A percentile compares a stretch with the other conserved stretches of the same genome.
Evolutionary conservation across 2,113 vertebrate genomes (phyloP).

Genomic region (zebrafish (Danio rerio)): GRCz12tu NC_133196.1:37690001-37690500

Average conservation of each 20-base stretch:
- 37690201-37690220: background rate
- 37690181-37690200: conserved; percentile 19
- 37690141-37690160: background rate
- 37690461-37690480: background rate
- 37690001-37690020: background rate
- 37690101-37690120: conserved; percentile 9
- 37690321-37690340: conserved; percentile 94
- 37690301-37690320: conserved; percentile 97
- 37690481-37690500: background rate
- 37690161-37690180: conserved; percentile 11
- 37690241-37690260: background rate
- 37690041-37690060: background rate
- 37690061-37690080: conserved; percentile 15
- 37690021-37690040: background rate
- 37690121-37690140: conserved; percentile 27
- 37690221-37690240: background rate
- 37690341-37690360: conserved; percentile 93
- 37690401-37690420: too few species aligned
- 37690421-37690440: background rate
- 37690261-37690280: background rate
- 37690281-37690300: conserved; percentile 93
- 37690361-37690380: conserved; percentile 98
- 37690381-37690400: conserved; percentile 13
- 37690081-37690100: conserved; percentile 16
- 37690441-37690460: background rate